Conservation (phyloP, 2,797 vertebrate genomes). For the Notolabrus celidotus region DNA sequence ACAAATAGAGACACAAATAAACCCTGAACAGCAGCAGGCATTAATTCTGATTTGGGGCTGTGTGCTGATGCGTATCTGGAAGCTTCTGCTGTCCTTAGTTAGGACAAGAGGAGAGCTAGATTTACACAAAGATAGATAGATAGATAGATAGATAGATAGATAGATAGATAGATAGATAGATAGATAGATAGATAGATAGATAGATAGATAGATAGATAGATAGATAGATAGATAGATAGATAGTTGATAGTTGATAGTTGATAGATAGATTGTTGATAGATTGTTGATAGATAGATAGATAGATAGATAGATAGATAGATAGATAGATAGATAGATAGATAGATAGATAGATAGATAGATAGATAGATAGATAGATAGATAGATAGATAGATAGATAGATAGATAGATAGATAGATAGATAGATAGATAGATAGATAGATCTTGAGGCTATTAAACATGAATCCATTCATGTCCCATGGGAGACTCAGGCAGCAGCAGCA, state of each 20-base stretch:
- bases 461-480: conserved; percentile 10
- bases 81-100: conserved; percentile 1
- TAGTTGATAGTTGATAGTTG: too few species aligned
- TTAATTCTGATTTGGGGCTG: conserved; percentile 36
- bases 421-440: conserved; percentile 21
- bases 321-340: not conserved
- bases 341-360: not conserved
- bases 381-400: conserved; percentile 15
- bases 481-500: conserved; percentile 35
- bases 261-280: not conserved
- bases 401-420: conserved; percentile 37
- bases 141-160: not conserved
- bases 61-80: conserved; percentile 37
- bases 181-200: not conserved
- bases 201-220: not conserved
- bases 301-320: not conserved
- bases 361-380: not conserved
- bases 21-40: conserved; percentile 31
- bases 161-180: not conserved
- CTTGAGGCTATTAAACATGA: conserved; percentile 10
- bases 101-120: not conserved
- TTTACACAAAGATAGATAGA: conserved; percentile 1
- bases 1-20: conserved; percentile 43
- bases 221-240: not conserved
- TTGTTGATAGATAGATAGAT: not conserved